phyloP scores from a whole-genome alignment of 2,797 vertebrate genomes.

The Pseudotriccus pelzelni region DNA sequence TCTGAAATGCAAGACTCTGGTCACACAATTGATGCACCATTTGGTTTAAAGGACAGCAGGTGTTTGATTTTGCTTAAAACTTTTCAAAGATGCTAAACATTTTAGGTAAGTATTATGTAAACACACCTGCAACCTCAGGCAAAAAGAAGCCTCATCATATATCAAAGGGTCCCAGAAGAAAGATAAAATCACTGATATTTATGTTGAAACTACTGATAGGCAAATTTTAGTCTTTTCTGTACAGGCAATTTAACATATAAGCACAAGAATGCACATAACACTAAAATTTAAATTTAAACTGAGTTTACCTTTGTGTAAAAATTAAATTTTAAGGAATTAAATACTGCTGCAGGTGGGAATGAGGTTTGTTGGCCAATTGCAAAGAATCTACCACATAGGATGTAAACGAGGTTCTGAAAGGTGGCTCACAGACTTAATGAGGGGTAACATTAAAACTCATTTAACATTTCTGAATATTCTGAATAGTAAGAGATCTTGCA shows the following conservation, averaged over 20 bases:
- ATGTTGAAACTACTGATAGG: background rate
- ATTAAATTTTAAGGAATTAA: background rate
- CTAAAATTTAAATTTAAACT: background rate
- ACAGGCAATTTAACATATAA: background rate
- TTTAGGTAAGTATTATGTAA: background rate
- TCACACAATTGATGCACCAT: background rate
- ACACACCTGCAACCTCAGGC: conserved; percentile 11
- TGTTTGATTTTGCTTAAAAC: background rate
- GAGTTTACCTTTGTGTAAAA: background rate
- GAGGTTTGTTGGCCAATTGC: background rate
- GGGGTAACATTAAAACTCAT: background rate
- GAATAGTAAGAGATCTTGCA: background rate
- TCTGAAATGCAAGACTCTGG: background rate
- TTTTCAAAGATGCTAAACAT: background rate
- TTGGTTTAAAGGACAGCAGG: background rate
- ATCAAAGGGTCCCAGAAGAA: background rate
- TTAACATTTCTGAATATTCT: background rate
- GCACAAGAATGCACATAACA: background rate
- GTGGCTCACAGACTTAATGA: background rate
- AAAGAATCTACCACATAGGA: background rate
- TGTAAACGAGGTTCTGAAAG: background rate
- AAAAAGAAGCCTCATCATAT: background rate
- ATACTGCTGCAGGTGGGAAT: background rate
- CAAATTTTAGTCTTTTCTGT: background rate
- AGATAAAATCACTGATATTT: background rate